A percentile compares a stretch with the other conserved stretches of the same genome.
Evolutionary conservation across 2,113 vertebrate species (phyloP).

Genomic region (Dipodomys merriami): DNA sequence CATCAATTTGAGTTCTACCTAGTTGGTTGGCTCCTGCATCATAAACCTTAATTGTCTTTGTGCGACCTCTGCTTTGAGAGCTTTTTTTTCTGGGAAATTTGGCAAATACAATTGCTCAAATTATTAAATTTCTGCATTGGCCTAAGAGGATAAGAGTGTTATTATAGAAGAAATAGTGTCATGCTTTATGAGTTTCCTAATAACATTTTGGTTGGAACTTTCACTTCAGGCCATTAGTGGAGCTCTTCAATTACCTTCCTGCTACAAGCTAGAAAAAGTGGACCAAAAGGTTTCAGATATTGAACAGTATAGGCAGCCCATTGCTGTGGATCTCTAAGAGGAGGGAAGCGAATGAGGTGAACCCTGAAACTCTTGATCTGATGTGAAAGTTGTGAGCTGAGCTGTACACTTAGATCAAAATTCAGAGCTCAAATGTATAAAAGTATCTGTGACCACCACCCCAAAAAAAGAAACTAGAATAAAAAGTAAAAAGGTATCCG

Average conservation of each 20-base stretch:
- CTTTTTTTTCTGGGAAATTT: not conserved
- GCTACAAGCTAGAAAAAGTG: not conserved
- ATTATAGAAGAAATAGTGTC: not conserved
- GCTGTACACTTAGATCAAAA: not conserved
- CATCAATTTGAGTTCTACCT: not conserved
- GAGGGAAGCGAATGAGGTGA: not conserved
- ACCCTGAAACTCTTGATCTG: not conserved
- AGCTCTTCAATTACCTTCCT: not conserved
- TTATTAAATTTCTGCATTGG: not conserved
- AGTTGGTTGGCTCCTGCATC: not conserved
- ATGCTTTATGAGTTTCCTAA: not conserved
- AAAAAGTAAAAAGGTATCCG: not conserved
- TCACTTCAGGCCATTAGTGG: not conserved
- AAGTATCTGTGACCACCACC: not conserved
- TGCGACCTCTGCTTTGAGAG: not conserved
- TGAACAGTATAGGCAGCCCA: not conserved
- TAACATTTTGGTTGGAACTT: not conserved
- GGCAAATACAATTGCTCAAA: not conserved
- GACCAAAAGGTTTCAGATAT: not conserved
- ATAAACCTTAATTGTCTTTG: not conserved
- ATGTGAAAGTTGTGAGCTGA: not conserved
- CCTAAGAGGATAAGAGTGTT: not conserved
- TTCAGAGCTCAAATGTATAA: not conserved
- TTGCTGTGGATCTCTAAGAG: not conserved
- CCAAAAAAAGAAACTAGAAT: not conserved